phyloP scores from a whole-genome alignment of 2,888 invertebrate species.

The Hirtodrosophila trivittata region DNA sequence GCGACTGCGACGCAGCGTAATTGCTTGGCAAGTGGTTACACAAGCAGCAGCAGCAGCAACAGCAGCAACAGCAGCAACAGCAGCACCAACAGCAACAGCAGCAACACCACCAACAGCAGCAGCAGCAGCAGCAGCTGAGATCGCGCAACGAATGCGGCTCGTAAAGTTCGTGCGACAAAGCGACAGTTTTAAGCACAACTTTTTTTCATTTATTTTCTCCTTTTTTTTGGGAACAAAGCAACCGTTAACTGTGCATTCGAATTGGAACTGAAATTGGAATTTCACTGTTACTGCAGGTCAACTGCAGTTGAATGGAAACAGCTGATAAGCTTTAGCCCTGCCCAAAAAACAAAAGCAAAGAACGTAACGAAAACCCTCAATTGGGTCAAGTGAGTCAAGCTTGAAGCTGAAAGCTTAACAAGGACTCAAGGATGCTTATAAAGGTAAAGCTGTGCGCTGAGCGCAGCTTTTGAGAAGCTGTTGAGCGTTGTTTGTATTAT shows the following conservation, averaged over 20 bases:
- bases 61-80: conserved; percentile 22
- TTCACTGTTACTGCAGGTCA: conserved; percentile 45
- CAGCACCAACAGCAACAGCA: conserved; percentile 12
- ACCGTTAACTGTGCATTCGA: conserved; percentile 40
- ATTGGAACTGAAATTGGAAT: conserved; percentile 1
- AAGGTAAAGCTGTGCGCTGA: neutral
- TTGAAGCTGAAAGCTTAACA: too few relatives aligned
- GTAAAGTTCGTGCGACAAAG: conserved; percentile 33
- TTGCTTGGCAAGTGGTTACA: conserved; percentile 69
- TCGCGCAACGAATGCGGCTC: conserved; percentile 31
- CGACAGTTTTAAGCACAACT: conserved; percentile 36
- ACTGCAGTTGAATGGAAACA: conserved; percentile 31
- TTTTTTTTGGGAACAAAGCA: conserved; percentile 33
- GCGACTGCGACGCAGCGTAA: conserved; percentile 64
- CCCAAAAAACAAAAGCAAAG: neutral
- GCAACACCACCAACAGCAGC: too few relatives aligned
- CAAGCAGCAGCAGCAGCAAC: conserved; percentile 46
- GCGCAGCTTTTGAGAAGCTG: neutral
- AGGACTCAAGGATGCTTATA: too few relatives aligned
- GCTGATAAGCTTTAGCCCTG: conserved; percentile 37
- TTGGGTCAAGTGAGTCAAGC: neutral
- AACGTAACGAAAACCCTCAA: neutral
- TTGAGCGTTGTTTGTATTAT: neutral
- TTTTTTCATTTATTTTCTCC: neutral
- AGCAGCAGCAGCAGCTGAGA: conserved; percentile 30